phyloP scores from a whole-genome alignment of 2,113 vertebrate species.

The Callaeas wilsoni region DNA sequence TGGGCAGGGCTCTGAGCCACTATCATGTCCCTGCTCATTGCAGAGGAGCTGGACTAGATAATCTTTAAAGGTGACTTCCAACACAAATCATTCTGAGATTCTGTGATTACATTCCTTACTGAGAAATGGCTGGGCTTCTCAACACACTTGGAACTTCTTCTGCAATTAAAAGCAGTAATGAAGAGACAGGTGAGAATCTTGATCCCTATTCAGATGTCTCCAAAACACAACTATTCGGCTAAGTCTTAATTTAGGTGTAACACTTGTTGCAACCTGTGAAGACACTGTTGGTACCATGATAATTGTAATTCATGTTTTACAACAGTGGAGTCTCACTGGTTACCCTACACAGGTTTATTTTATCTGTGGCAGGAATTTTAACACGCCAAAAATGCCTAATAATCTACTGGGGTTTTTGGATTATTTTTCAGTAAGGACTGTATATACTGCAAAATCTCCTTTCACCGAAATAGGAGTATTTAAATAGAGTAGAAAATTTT shows the following conservation, averaged over 20 bases:
- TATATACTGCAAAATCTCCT: background rate
- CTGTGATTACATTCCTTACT: background rate
- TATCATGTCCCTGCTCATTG: background rate
- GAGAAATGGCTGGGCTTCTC: background rate
- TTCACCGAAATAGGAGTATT: background rate
- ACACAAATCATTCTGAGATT: background rate
- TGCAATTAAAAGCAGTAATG: background rate
- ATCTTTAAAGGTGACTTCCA: background rate
- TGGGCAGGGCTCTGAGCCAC: background rate
- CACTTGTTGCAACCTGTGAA: background rate
- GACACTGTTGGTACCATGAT: background rate
- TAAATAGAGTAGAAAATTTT: background rate
- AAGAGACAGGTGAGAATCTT: background rate
- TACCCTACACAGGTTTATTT: background rate
- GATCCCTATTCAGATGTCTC: background rate
- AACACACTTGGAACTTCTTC: background rate
- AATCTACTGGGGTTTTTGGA: accelerated
- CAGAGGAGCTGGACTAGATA: background rate
- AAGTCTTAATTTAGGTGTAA: background rate
- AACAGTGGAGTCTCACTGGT: background rate
- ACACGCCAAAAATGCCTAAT: background rate
- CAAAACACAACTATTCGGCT: background rate
- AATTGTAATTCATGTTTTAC: background rate
- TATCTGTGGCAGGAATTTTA: background rate
- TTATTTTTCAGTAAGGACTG: background rate